Conservation (phyloP, 2,888 invertebrate genomes). For the Galeopsomyia nigrocyanea region DNA sequence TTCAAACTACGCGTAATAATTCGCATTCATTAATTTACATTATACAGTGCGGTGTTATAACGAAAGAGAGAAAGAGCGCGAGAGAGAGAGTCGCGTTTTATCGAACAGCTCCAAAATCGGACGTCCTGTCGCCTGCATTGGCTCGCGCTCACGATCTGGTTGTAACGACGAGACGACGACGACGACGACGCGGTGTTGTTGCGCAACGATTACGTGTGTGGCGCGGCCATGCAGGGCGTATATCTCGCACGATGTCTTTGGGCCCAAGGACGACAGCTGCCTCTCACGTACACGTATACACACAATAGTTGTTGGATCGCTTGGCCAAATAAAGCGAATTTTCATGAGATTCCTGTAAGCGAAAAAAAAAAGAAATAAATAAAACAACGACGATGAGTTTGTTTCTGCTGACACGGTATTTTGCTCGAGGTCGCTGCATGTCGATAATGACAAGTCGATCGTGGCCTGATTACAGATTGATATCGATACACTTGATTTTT, state of each 20-base stretch:
- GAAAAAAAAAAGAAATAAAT: no score
- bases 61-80: not conserved
- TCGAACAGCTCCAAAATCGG: slow-evolving; percentile 35
- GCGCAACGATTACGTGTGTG: slow-evolving; percentile 40
- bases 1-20: no score
- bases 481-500: not conserved
- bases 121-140: slow-evolving; percentile 12
- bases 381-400: no score
- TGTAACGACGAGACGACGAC: slow-evolving; percentile 1
- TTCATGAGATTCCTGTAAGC: no score
- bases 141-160: not conserved
- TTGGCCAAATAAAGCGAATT: slow-evolving; percentile 42
- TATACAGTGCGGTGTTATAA: no score
- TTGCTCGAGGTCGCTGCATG: not conserved
- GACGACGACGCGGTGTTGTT: not conserved
- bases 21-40: no score
- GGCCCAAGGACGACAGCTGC: slow-evolving; percentile 53
- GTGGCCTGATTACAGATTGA: no score
- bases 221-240: slow-evolving; percentile 47
- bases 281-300: slow-evolving; percentile 21
- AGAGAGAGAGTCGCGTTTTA: not conserved
- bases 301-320: not conserved
- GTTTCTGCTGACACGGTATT: no score
- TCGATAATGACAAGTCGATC: no score
- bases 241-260: slow-evolving; percentile 42